Evolutionary conservation across 2,888 invertebrate species (phyloP).

Genomic region (Frankliniella fusca): DNA sequence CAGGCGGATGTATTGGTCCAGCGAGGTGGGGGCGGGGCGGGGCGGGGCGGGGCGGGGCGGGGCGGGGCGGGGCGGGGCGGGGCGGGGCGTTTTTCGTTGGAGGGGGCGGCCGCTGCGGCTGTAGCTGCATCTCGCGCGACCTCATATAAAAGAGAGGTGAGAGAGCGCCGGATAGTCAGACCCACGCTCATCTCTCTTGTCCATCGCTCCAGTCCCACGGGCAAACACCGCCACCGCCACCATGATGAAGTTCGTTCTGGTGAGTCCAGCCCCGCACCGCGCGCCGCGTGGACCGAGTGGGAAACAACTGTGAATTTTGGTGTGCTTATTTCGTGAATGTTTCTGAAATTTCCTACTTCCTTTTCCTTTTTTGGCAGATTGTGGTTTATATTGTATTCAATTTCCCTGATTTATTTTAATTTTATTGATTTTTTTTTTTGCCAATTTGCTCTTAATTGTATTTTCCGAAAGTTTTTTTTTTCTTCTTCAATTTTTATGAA

Average conservation of each 20-base stretch:
- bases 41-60: neutral
- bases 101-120: neutral
- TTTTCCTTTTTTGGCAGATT: too few relatives aligned
- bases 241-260: conserved; percentile 11
- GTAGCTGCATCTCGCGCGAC: neutral
- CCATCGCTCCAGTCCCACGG: neutral
- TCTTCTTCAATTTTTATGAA: too few relatives aligned
- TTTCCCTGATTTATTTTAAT: too few relatives aligned
- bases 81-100: neutral
- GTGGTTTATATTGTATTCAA: too few relatives aligned
- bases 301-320: too few relatives aligned
- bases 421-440: too few relatives aligned
- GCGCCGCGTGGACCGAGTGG: too few relatives aligned
- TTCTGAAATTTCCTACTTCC: too few relatives aligned
- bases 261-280: neutral
- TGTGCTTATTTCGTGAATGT: too few relatives aligned
- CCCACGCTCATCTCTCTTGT: neutral
- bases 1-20: too few relatives aligned
- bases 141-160: neutral
- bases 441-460: too few relatives aligned
- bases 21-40: neutral
- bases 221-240: neutral
- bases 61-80: neutral
- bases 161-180: neutral
- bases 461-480: too few relatives aligned